Conservation (phyloP, 2,888 invertebrate species). For the Diabrotica balteata region DNA sequence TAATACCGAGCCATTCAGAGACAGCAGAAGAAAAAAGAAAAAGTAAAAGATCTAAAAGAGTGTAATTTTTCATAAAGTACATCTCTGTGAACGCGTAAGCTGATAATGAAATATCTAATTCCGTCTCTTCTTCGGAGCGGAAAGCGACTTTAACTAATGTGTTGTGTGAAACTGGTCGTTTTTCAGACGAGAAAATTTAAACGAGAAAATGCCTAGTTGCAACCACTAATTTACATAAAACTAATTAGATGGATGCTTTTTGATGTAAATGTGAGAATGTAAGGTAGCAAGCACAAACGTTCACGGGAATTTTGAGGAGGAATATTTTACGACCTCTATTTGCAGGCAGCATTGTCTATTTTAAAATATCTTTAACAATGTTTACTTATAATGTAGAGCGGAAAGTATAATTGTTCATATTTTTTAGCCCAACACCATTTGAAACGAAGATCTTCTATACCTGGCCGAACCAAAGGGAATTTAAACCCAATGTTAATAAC, state of each 20-base stretch:
- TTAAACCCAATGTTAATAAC: no score
- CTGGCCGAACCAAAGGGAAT: no score
- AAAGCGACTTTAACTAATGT: constrained; percentile 23
- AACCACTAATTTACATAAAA: constrained; percentile 30
- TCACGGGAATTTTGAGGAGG: not conserved
- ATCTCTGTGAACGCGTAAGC: constrained; percentile 22
- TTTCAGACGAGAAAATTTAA: constrained; percentile 22
- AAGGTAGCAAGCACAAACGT: not conserved
- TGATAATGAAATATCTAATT: constrained; percentile 37
- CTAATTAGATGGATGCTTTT: constrained; percentile 19
- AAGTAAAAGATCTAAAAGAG: no score
- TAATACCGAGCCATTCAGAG: no score
- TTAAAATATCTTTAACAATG: no score
- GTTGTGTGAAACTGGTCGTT: constrained; percentile 26
- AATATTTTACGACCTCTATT: no score
- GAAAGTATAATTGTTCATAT: no score
- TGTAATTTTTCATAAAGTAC: not conserved
- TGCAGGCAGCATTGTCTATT: no score
- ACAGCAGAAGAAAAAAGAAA: no score
- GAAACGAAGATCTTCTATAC: no score
- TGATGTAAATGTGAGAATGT: constrained; percentile 9
- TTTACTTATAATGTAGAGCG: no score
- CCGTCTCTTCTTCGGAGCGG: constrained; percentile 13
- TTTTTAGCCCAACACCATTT: no score
- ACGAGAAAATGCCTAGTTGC: constrained; percentile 17